These are phyloP conservation scores for Orchesellides sinensis DNA, from an alignment of 2,888 invertebrate species.

Conservation along the genomic window DNA sequence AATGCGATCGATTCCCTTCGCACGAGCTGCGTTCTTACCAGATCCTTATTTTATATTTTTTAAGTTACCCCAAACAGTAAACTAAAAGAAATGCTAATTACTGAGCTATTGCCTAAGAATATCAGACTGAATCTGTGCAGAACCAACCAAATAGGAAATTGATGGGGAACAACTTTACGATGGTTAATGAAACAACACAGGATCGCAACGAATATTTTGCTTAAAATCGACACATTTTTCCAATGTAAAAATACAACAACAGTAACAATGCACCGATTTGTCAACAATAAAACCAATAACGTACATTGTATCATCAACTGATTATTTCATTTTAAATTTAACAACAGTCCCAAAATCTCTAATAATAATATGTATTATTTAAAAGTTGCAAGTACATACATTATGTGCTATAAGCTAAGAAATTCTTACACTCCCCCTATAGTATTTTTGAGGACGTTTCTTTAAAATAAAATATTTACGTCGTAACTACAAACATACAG, in stretches of 20 bases:
- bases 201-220: background rate
- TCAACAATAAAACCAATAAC: conserved; percentile 27
- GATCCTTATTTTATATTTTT: background rate
- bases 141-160: background rate
- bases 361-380: conserved; percentile 33
- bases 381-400: conserved; percentile 37
- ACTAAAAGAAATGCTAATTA: too few species aligned
- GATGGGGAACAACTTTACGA: background rate
- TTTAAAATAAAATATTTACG: conserved; percentile 14
- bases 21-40: conserved; percentile 22
- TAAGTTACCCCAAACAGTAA: too few species aligned
- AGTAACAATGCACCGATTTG: conserved; percentile 17
- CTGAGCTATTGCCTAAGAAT: conserved; percentile 12
- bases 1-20: background rate
- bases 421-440: background rate
- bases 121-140: conserved; percentile 27
- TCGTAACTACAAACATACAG: background rate
- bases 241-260: background rate
- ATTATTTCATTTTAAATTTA: conserved; percentile 25
- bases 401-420: conserved; percentile 5
- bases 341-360: conserved; percentile 64
- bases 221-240: background rate
- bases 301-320: background rate
- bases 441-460: background rate
- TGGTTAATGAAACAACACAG: background rate